Evolutionary conservation across 2,888 invertebrate genomes (phyloP), one percentile per base, ranked within the genome.

Genomic region (Unio delphinus): DNA sequence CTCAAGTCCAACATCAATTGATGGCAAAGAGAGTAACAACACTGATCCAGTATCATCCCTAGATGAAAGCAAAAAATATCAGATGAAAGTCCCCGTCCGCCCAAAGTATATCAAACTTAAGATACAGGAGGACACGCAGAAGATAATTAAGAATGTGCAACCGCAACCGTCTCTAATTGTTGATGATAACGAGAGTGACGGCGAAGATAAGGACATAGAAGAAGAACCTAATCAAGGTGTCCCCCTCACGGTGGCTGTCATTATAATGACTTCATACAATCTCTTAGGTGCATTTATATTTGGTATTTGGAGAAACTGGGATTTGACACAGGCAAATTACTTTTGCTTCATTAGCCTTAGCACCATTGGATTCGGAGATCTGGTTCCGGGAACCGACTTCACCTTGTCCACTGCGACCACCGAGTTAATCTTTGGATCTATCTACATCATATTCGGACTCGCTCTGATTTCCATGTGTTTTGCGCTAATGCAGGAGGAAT

Each of bases 261-360:
- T 95, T 73, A 95, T 97, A 79, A 96, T 98, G 93, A 93, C 96
- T 82, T 94, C 95, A 85, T 95, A 95, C 89, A 94, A 96, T 71
- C 93, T 95, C 85, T 95, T 95, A 68, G 98, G 98, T 23, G 97
- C 97, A 0, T 91, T 95, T 87, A 92, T 98, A 61, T 98, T 99
- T 90, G 93, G 94, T 4, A 92, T 94, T 87, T 98, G 97, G 96
- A 97, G 97, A 58, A 93, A 94, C 58, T 98, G 98, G 98, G 93
- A 94, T 82, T 94, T 94, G 87, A 92, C 98, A 74, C 96, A 97
- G 83, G 97, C 96, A 67, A 89, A 88, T 68, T 90, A 90, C 76
- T 90, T 90, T 83, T 89, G 89, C 66, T 90, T 90, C 75, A 85
- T 90, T 73, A 90, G 89, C 7, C 82, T 90, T 26, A 87, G 87